Conservation (phyloP, 1,140 invertebrate genomes). For the Delia radicum region DNA sequence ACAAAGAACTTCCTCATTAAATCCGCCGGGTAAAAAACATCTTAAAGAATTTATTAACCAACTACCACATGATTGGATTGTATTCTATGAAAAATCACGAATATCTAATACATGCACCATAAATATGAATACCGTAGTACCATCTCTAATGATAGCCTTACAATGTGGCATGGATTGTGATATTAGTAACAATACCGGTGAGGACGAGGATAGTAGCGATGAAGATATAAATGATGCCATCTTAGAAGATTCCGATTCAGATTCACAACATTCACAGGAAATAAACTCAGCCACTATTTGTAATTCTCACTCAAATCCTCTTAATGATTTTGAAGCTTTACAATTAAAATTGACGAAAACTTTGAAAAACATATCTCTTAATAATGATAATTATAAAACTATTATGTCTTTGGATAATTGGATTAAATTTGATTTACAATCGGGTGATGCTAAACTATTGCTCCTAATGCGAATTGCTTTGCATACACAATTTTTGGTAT, state of each 20-base stretch:
- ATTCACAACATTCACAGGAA: background rate
- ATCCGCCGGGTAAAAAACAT: constrained; percentile 44
- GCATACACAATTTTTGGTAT: constrained; percentile 24
- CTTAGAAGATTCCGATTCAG: background rate
- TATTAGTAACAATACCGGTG: background rate
- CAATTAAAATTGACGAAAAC: constrained; percentile 9
- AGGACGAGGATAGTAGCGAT: constrained; percentile 14
- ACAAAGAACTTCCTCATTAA: constrained; percentile 72
- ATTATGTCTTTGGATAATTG: constrained; percentile 30
- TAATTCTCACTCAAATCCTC: background rate
- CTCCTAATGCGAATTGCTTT: constrained; percentile 8
- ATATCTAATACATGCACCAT: constrained; percentile 67
- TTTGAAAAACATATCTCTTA: constrained; percentile 7
- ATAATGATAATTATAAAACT: background rate
- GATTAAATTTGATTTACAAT: constrained; percentile 29
- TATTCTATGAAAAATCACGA: constrained; percentile 80
- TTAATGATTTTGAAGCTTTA: constrained; percentile 14
- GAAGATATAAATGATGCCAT: constrained; percentile 8
- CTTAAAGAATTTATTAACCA: constrained; percentile 52
- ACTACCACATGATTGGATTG: constrained; percentile 77
- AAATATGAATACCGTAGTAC: constrained; percentile 74
- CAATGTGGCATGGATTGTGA: constrained; percentile 63
- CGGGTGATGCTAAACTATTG: constrained; percentile 22
- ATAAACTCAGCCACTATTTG: background rate
- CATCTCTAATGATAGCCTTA: constrained; percentile 74